phyloP scores from a whole-genome alignment of 2,113 vertebrate genomes.

The Thinocorus orbignyianus region DNA sequence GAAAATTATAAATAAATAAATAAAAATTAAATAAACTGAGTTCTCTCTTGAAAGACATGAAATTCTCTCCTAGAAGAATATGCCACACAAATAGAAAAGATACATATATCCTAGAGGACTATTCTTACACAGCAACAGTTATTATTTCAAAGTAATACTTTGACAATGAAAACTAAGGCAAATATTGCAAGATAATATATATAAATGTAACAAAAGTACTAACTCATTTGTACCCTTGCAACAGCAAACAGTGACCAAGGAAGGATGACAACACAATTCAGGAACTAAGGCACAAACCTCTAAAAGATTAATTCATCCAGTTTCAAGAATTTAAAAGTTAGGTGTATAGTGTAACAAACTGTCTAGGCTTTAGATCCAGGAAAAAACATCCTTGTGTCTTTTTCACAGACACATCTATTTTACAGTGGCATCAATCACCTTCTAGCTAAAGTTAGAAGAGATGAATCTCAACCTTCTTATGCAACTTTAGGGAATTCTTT shows the following conservation, averaged over 20 bases:
- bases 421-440: not conserved
- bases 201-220: not conserved
- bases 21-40: not conserved
- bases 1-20: not conserved
- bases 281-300: not conserved
- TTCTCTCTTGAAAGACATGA: not conserved
- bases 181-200: not conserved
- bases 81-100: not conserved
- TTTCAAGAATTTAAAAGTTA: not conserved
- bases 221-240: not conserved
- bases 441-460: not conserved
- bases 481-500: not conserved
- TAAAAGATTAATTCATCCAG: not conserved
- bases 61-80: not conserved
- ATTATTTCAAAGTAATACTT: not conserved
- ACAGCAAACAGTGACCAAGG: not conserved
- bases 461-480: not conserved
- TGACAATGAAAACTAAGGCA: not conserved
- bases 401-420: not conserved
- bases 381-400: not conserved
- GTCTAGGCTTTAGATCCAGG: not conserved
- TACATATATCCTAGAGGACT: not conserved
- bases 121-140: not conserved
- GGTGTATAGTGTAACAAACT: not conserved
- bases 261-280: not conserved